Evolutionary conservation across 2,797 vertebrate genomes (phyloP).

Genomic region (Xenops minutus): DNA sequence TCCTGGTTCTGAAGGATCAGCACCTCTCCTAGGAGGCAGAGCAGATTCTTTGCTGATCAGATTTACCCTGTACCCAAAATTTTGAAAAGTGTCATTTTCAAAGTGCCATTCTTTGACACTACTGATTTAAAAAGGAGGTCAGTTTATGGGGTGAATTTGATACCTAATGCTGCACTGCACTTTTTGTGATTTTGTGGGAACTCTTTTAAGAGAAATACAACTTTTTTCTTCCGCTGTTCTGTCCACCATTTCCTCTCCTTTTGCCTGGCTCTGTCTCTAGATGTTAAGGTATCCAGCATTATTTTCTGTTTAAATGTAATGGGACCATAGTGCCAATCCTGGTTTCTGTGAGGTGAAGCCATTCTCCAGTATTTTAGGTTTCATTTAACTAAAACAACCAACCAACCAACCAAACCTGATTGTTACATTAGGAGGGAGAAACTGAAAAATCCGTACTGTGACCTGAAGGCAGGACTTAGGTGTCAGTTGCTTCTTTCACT

Average conservation of each 20-base stretch:
- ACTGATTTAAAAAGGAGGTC: background rate
- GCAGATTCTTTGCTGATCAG: background rate
- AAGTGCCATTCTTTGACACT: background rate
- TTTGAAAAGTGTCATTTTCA: background rate
- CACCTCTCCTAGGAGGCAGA: background rate
- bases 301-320: background rate
- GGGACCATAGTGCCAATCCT: background rate
- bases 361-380: background rate
- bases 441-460: background rate
- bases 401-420: background rate
- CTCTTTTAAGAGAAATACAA: background rate
- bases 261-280: background rate
- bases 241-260: background rate
- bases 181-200: background rate
- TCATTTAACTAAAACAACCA: background rate
- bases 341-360: background rate
- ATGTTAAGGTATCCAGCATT: background rate
- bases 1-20: background rate
- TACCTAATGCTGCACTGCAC: accelerated
- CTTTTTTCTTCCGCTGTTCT: background rate
- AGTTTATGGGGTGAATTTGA: background rate
- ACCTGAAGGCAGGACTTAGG: background rate
- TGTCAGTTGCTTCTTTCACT: background rate
- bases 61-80: background rate
- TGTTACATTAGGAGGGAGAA: background rate